Evolutionary conservation across 2,888 invertebrate genomes (phyloP).

Genomic region (Chouioia cunea): DNA sequence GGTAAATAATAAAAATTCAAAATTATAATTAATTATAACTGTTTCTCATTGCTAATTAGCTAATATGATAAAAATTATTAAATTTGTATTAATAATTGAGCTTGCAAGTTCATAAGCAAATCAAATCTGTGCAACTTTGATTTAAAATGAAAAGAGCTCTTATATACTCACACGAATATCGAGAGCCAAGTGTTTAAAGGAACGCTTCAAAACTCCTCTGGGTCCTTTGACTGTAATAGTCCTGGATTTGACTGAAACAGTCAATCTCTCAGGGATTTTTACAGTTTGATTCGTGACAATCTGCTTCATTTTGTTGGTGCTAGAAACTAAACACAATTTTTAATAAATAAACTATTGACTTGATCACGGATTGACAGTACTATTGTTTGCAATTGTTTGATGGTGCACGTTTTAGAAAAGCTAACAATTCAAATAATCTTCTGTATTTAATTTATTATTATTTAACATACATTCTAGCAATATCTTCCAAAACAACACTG

Average conservation of each 20-base stretch:
- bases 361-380: slow-evolving; percentile 25
- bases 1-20: background rate
- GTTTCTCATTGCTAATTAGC: too few species aligned
- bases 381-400: too few species aligned
- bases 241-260: slow-evolving; percentile 90
- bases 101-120: too few species aligned
- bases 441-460: background rate
- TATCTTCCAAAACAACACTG: slow-evolving; percentile 25
- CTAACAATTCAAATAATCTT: slow-evolving; percentile 1
- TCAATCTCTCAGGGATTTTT: slow-evolving; percentile 92
- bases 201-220: slow-evolving; percentile 88
- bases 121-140: too few species aligned
- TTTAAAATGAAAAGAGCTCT: too few species aligned
- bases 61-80: too few species aligned
- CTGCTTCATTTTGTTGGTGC: slow-evolving; percentile 86
- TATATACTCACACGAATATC: slow-evolving; percentile 80
- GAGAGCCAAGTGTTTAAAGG: slow-evolving; percentile 95
- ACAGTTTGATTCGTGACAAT: slow-evolving; percentile 94
- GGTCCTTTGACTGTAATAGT: slow-evolving; percentile 95
- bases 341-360: slow-evolving; percentile 15
- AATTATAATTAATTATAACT: slow-evolving; percentile 13
- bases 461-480: background rate
- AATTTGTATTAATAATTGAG: too few species aligned
- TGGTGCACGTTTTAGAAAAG: background rate
- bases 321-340: slow-evolving; percentile 45